Percentiles rank a stretch among this genome's conserved stretches.
Evolutionary conservation across 2,797 vertebrate genomes (phyloP).

Genomic region (Poeciliopsis presidionis): DNA sequence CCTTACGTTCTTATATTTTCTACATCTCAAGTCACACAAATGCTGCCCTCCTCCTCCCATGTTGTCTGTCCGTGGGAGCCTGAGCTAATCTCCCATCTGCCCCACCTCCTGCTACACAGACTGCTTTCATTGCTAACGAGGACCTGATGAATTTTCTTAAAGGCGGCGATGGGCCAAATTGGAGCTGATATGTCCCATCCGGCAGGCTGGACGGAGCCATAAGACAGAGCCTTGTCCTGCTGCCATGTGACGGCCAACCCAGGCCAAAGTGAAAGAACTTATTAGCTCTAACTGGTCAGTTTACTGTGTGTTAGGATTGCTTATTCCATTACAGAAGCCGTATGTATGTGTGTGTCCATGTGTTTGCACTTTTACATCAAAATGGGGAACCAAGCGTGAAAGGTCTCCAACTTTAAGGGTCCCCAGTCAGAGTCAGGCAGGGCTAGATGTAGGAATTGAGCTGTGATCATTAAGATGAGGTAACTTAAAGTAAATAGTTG

Average conservation of each 20-base stretch:
- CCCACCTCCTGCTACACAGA: slow-evolving; percentile 73
- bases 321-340: slow-evolving; percentile 69
- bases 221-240: slow-evolving; percentile 74
- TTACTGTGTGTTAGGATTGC: slow-evolving; percentile 70
- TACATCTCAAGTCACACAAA: slow-evolving; percentile 35
- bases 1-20: slow-evolving; percentile 42
- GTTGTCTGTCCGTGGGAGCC: slow-evolving; percentile 66
- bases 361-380: slow-evolving; percentile 8
- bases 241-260: slow-evolving; percentile 78
- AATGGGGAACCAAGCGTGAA: neutral
- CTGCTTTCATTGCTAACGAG: slow-evolving; percentile 78
- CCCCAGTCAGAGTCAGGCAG: neutral
- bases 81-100: slow-evolving; percentile 75
- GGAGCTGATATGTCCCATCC: slow-evolving; percentile 82
- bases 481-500: slow-evolving; percentile 12
- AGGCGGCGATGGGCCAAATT: slow-evolving; percentile 77
- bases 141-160: slow-evolving; percentile 80
- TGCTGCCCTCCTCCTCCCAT: slow-evolving; percentile 48
- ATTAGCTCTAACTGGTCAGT: slow-evolving; percentile 77
- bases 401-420: neutral
- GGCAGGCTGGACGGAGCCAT: slow-evolving; percentile 64
- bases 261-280: slow-evolving; percentile 74
- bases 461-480: slow-evolving; percentile 34
- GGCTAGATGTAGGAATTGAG: neutral
- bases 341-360: slow-evolving; percentile 34